These are phyloP conservation scores for Phaenicophaeus curvirostris DNA, from an alignment of 2,797 vertebrate species.

Conservation along the genomic window DNA sequence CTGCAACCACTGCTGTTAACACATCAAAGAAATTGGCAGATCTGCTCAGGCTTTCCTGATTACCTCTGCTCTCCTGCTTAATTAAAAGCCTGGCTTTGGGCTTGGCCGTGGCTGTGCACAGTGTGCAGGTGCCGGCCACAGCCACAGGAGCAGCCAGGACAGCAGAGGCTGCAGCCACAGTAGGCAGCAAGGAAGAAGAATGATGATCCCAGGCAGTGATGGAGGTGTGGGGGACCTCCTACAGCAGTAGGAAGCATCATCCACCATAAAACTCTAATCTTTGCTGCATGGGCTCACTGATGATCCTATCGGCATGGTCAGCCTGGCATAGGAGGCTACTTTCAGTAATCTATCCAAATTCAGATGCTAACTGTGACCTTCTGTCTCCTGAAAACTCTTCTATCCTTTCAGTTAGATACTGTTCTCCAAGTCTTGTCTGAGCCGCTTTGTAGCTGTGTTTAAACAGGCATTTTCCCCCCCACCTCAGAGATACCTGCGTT, in stretches of 20 bases:
- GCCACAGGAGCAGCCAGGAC: fast-evolving
- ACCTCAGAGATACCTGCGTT: neutral
- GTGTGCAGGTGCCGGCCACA: fast-evolving
- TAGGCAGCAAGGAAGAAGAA: neutral
- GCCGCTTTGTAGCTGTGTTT: neutral
- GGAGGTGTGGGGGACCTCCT: neutral
- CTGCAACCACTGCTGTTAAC: neutral
- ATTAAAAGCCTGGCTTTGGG: neutral
- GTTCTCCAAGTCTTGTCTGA: neutral
- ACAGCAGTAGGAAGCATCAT: neutral
- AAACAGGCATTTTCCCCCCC: neutral
- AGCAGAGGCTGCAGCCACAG: neutral
- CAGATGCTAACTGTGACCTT: neutral
- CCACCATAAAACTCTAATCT: neutral
- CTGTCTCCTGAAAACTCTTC: neutral
- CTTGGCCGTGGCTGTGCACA: neutral
- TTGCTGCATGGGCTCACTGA: fast-evolving
- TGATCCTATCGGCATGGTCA: neutral
- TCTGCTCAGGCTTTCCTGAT: neutral
- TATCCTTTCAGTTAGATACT: neutral
- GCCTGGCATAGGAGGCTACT: neutral
- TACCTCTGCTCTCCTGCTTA: neutral
- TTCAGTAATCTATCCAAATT: neutral
- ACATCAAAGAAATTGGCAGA: neutral
- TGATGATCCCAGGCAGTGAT: fast-evolving